phyloP scores from a whole-genome alignment of 1,140 invertebrate species.

The Neuroterus valhalla region DNA sequence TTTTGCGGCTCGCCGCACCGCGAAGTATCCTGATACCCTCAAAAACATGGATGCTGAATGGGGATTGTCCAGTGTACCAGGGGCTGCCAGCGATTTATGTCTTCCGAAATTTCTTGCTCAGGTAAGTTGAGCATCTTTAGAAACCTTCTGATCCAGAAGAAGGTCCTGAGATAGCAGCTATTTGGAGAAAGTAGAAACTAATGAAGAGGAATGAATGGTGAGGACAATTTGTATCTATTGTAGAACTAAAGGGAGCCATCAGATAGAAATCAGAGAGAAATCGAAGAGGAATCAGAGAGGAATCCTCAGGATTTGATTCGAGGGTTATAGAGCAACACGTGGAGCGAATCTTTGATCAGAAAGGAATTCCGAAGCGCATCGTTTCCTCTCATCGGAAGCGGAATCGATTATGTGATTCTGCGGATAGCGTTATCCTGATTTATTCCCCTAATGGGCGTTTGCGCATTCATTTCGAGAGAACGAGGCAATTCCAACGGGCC shows the following conservation, averaged over 20 bases:
- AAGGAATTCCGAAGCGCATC: constrained; percentile 14
- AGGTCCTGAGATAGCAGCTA: background rate
- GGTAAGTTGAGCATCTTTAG: constrained; percentile 4
- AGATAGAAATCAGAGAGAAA: constrained; percentile 43
- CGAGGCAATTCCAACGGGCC: constrained; percentile 70
- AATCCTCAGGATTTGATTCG: constrained; percentile 33
- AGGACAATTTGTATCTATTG: constrained; percentile 29
- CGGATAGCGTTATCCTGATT: constrained; percentile 74
- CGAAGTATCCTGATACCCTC: constrained; percentile 50
- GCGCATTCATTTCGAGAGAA: constrained; percentile 74
- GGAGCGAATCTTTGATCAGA: background rate
- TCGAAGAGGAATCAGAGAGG: background rate
- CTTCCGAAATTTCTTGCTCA: constrained; percentile 33
- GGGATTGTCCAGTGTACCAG: constrained; percentile 30
- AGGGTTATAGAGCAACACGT: background rate
- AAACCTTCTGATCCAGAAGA: background rate
- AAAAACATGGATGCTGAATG: constrained; percentile 52
- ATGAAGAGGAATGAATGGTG: constrained; percentile 51
- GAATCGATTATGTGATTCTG: constrained; percentile 73
- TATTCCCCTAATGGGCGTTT: constrained; percentile 76
- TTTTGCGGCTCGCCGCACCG: constrained; percentile 66
- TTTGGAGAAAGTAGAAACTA: too few relatives aligned
- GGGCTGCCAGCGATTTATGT: constrained; percentile 45
- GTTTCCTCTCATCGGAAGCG: constrained; percentile 37
- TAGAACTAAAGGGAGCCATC: background rate